Percentiles rank a stretch among this genome's conserved stretches.
phyloP scores from a whole-genome alignment of 1,140 invertebrate species.

The Meteorus sp. region DNA sequence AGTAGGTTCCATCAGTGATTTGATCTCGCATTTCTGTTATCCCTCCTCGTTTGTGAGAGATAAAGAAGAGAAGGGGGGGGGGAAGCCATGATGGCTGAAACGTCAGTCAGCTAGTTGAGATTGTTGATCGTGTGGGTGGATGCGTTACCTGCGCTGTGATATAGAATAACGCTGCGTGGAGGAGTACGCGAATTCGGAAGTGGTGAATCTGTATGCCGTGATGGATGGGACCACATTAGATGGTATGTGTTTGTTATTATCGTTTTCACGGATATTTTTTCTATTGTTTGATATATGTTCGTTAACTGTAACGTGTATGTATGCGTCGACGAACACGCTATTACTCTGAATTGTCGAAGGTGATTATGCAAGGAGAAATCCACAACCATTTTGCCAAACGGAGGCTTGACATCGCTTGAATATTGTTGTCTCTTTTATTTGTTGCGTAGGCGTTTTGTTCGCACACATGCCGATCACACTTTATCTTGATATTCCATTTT shows the following conservation, averaged over 20 bases:
- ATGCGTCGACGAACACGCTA: neutral
- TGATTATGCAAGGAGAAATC: neutral
- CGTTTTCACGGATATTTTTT: conserved; percentile 12
- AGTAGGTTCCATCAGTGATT: too few relatives aligned
- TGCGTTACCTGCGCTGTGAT: conserved; percentile 21
- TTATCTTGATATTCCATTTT: conserved; percentile 19
- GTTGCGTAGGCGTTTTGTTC: conserved; percentile 46
- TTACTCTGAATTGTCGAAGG: conserved; percentile 16
- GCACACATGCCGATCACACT: conserved; percentile 33
- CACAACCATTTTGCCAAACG: too few relatives aligned
- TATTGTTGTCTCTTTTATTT: conserved; percentile 25
- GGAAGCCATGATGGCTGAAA: conserved; percentile 21
- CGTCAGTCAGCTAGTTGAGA: conserved; percentile 23
- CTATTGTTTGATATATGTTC: neutral
- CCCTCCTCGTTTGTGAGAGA: too few relatives aligned
- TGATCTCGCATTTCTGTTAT: too few relatives aligned
- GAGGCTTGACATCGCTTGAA: conserved; percentile 24
- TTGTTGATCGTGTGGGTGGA: conserved; percentile 29
- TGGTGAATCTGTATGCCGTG: conserved; percentile 42
- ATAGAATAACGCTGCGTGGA: conserved; percentile 16
- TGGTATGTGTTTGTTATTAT: conserved; percentile 41
- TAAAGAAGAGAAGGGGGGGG: too few relatives aligned
- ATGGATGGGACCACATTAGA: conserved; percentile 50
- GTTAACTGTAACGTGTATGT: neutral
- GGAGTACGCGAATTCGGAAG: conserved; percentile 39